Evolutionary conservation across 2,113 vertebrate species (phyloP).

Genomic region (Dicrurus megarhynchus): DNA sequence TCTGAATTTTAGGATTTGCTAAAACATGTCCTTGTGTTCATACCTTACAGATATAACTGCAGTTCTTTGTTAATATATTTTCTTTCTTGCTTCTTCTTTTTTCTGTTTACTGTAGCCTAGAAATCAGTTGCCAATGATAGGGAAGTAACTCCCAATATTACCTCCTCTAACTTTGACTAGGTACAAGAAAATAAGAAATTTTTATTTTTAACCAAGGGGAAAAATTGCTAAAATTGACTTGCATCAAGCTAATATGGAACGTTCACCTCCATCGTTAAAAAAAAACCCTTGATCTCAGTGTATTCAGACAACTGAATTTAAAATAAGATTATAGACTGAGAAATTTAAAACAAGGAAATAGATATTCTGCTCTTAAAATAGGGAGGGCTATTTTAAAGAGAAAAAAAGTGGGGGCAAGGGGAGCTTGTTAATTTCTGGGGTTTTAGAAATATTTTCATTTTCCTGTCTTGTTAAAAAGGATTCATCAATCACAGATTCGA

Average conservation of each 20-base stretch:
- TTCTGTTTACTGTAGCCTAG: neutral
- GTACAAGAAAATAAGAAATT: neutral
- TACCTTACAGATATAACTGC: neutral
- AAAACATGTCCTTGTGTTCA: neutral
- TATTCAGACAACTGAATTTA: neutral
- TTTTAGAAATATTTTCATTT: neutral
- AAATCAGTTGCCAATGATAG: neutral
- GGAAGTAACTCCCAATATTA: neutral
- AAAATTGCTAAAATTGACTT: neutral
- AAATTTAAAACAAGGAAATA: neutral
- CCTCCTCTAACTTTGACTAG: neutral
- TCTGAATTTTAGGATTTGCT: neutral
- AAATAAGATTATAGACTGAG: neutral
- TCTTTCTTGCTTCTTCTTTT: neutral
- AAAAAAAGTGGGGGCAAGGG: fast-evolving
- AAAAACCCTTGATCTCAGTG: neutral
- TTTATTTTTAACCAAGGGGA: neutral
- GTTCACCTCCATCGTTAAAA: neutral
- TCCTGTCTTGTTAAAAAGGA: neutral
- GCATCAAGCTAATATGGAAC: neutral
- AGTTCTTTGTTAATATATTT: neutral
- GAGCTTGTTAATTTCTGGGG: fast-evolving
- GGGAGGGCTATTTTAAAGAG: fast-evolving
- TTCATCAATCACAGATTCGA: neutral
- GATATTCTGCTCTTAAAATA: neutral